Evolutionary conservation across 2,888 invertebrate species (phyloP).

Genomic region (Luperina testacea): DNA sequence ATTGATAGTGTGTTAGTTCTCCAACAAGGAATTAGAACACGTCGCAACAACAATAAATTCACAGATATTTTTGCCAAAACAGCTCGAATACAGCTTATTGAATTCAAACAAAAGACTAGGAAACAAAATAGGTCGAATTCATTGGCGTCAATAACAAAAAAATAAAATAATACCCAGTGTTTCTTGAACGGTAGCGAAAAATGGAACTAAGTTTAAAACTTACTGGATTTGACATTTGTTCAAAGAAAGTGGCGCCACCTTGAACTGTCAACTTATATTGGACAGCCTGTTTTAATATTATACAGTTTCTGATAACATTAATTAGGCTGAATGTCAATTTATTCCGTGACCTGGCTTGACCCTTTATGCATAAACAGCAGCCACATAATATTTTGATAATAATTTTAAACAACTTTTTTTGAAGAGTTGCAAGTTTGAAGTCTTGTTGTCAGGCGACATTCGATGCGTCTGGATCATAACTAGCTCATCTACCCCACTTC

Average conservation of each 20-base stretch:
- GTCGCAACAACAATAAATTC: neutral
- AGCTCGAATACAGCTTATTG: neutral
- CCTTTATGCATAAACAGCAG: slow-evolving; percentile 34
- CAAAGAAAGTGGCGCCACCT: slow-evolving; percentile 28
- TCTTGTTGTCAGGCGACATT: slow-evolving; percentile 7
- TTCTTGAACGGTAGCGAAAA: slow-evolving; percentile 4
- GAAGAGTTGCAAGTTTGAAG: neutral
- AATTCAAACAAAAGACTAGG: slow-evolving; percentile 18
- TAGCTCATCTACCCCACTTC: neutral
- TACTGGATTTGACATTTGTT: slow-evolving; percentile 2
- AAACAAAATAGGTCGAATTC: slow-evolving; percentile 38
- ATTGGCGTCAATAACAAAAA: slow-evolving; percentile 33
- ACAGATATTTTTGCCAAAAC: neutral
- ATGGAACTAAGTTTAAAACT: slow-evolving; percentile 10
- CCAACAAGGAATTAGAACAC: neutral
- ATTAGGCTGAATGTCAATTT: slow-evolving; percentile 42
- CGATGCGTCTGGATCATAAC: neutral
- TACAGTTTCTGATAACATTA: slow-evolving; percentile 42
- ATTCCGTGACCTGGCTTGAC: slow-evolving; percentile 44
- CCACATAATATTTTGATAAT: slow-evolving; percentile 22
- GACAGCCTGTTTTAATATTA: neutral
- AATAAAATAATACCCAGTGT: neutral
- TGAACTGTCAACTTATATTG: slow-evolving; percentile 1
- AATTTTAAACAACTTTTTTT: neutral
- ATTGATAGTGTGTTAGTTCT: neutral